phyloP scores from a whole-genome alignment of 1,140 invertebrate species.

The Ceratina japonica region DNA sequence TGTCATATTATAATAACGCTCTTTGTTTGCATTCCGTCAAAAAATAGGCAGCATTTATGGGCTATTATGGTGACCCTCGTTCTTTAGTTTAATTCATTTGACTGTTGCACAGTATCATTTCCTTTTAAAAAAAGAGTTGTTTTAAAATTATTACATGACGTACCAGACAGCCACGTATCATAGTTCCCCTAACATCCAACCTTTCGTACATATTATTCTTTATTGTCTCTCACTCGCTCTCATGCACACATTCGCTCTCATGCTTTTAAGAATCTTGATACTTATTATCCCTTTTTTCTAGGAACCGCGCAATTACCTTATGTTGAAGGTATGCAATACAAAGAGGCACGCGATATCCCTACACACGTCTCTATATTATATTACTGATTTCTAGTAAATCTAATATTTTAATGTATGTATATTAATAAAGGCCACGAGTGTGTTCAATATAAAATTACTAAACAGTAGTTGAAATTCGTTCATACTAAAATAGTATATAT shows the following conservation, averaged over 20 bases:
- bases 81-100: conserved; percentile 38
- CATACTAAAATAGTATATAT: conserved; percentile 51
- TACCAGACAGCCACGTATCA: conserved; percentile 59
- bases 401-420: conserved; percentile 65
- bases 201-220: conserved; percentile 42
- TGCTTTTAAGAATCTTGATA: conserved; percentile 54
- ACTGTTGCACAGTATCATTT: conserved; percentile 35
- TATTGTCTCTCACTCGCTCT: conserved; percentile 50
- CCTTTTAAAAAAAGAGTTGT: conserved; percentile 44
- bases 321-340: conserved; percentile 57
- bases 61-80: conserved; percentile 32
- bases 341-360: conserved; percentile 49
- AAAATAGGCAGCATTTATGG: conserved; percentile 64
- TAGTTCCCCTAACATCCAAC: conserved; percentile 48
- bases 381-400: conserved; percentile 62
- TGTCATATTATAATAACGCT: conserved; percentile 22
- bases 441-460: conserved; percentile 75
- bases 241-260: conserved; percentile 51
- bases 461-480: conserved; percentile 62
- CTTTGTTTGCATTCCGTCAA: conserved; percentile 56
- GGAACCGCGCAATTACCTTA: conserved; percentile 49
- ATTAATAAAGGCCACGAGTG: conserved; percentile 75
- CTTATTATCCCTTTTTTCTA: conserved; percentile 31
- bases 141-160: conserved; percentile 60
- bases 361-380: conserved; percentile 52